These are phyloP conservation scores for Phenganax subtilis DNA, from an alignment of 92 coral and sea anemone species.

Conservation along the genomic window DNA sequence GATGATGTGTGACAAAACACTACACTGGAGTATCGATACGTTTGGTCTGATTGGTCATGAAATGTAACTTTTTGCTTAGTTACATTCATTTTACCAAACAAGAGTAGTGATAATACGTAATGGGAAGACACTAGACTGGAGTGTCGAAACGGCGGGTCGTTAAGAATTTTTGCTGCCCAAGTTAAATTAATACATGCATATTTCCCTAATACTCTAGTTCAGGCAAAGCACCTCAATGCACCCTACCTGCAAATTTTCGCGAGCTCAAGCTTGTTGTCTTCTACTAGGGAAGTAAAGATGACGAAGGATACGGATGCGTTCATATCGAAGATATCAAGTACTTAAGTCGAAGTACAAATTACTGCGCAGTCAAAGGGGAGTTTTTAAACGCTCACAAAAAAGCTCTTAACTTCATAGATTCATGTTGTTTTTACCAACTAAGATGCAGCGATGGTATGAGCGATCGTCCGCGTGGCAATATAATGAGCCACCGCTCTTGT, in stretches of 20 bases:
- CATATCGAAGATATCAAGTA: constrained; percentile 50
- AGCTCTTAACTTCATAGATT: constrained; percentile 67
- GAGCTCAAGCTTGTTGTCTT: not conserved
- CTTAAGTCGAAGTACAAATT: constrained; percentile 54
- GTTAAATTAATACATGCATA: no score
- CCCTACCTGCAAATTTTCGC: not conserved
- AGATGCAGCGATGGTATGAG: constrained; percentile 71
- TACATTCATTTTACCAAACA: no score
- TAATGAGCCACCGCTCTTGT: constrained; percentile 81
- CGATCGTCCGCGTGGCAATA: constrained; percentile 61
- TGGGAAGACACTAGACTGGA: no score
- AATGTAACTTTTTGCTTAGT: no score
- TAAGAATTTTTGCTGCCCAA: no score
- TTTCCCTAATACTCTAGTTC: no score
- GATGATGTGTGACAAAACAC: no score
- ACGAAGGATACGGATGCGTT: constrained; percentile 71
- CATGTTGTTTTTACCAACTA: constrained; percentile 82
- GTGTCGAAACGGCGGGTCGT: no score
- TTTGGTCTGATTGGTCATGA: no score
- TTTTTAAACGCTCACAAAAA: constrained; percentile 26
- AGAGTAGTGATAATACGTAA: no score
- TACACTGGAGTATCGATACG: no score
- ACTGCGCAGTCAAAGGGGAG: constrained; percentile 64
- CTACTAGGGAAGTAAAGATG: constrained; percentile 54
- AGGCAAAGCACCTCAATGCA: no score